Conservation (phyloP, 2,113 vertebrate species). For the Salvelinus fontinalis region DNA sequence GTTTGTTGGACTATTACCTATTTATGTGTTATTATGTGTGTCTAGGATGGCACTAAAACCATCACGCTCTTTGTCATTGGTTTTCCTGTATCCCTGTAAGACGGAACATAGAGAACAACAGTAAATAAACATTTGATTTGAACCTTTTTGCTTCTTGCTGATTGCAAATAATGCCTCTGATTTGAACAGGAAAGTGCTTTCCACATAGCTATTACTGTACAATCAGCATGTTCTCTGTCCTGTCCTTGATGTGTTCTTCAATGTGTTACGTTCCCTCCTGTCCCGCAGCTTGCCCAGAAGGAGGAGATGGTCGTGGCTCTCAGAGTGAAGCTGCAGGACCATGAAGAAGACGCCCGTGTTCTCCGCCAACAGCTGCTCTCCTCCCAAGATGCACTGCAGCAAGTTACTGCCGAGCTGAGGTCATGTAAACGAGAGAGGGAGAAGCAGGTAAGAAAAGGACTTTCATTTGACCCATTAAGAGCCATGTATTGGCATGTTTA, state of each 20-base stretch:
- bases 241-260: neutral
- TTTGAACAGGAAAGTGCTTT: too few species aligned
- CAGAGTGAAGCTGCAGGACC: constrained; percentile 24
- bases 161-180: neutral
- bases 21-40: neutral
- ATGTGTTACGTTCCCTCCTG: neutral
- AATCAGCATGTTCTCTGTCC: too few species aligned
- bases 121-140: neutral
- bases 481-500: neutral
- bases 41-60: neutral
- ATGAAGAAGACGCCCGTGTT: constrained; percentile 13
- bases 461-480: neutral
- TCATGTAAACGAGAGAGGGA: constrained; percentile 33
- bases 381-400: constrained; percentile 50
- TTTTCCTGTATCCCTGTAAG: constrained; percentile 8
- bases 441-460: constrained; percentile 23
- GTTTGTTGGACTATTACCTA: neutral
- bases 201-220: too few species aligned
- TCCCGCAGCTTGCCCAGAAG: constrained; percentile 31
- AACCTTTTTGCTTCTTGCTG: neutral
- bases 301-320: constrained; percentile 33
- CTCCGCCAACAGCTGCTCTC: constrained; percentile 30
- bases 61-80: neutral
- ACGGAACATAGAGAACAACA: neutral
- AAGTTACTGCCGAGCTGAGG: constrained; percentile 30